These are phyloP conservation scores for Drosophila micromelanica DNA, from an alignment of 1,140 invertebrate species.

Conservation along the genomic window DNA sequence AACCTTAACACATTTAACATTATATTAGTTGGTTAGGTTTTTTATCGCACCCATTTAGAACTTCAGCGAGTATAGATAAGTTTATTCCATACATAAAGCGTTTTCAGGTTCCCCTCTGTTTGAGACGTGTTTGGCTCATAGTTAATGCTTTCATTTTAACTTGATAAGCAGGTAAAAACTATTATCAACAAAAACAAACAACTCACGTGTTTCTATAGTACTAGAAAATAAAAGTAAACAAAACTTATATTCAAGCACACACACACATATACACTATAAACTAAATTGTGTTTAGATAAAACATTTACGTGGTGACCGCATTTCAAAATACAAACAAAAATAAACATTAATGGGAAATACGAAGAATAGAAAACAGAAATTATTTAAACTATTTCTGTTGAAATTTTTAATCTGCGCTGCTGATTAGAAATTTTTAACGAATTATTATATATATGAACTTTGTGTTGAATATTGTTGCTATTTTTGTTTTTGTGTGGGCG, in stretches of 20 bases:
- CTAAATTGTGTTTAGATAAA: not conserved
- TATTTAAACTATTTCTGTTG: too few relatives aligned
- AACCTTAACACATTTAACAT: not conserved
- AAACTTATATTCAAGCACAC: slow-evolving; percentile 24
- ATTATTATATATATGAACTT: too few relatives aligned
- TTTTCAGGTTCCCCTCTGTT: too few relatives aligned
- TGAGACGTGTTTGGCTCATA: not conserved
- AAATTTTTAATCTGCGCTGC: too few relatives aligned
- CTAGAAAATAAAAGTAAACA: slow-evolving; percentile 26
- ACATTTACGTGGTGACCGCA: not conserved
- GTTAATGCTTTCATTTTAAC: not conserved
- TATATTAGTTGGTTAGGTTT: not conserved
- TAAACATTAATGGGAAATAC: not conserved
- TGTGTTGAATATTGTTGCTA: too few relatives aligned
- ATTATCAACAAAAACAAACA: not conserved
- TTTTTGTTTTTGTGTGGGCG: too few relatives aligned
- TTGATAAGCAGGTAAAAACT: slow-evolving; percentile 5
- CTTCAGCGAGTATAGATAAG: not conserved
- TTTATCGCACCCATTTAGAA: not conserved
- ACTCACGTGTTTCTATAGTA: slow-evolving; percentile 38
- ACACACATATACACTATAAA: not conserved
- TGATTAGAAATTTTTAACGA: too few relatives aligned
- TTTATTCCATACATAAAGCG: not conserved
- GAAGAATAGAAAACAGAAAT: too few relatives aligned
- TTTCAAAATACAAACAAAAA: slow-evolving; percentile 36